Percentiles rank a stretch among this genome's conserved stretches.
These are phyloP conservation scores for Antheraea mylitta DNA, from an alignment of 1,140 invertebrate genomes.

Conservation along the genomic window DNA sequence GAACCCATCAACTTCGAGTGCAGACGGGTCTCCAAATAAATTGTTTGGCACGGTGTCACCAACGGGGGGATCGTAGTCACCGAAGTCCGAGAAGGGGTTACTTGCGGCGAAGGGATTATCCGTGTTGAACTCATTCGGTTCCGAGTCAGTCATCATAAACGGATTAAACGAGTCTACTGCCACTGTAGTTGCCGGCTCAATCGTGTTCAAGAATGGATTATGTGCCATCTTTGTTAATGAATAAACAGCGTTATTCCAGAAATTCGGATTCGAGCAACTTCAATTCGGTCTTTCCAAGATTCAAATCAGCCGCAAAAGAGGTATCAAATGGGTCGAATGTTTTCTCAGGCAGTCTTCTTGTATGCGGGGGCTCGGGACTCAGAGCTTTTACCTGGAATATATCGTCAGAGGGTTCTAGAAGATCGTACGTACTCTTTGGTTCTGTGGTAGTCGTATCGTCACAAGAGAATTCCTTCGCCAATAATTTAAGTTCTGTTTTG, in stretches of 20 bases:
- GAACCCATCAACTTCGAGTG: constrained; percentile 53
- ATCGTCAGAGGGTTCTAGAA: constrained; percentile 80
- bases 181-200: constrained; percentile 76
- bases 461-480: constrained; percentile 84
- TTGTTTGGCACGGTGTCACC: constrained; percentile 70
- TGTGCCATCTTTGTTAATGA: constrained; percentile 79
- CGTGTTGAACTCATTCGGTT: constrained; percentile 46
- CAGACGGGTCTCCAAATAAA: constrained; percentile 64
- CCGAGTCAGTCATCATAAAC: constrained; percentile 82
- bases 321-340: constrained; percentile 90
- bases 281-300: constrained; percentile 88
- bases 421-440: constrained; percentile 53
- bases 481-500: constrained; percentile 86
- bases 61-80: constrained; percentile 72
- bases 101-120: constrained; percentile 82
- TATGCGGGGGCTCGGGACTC: constrained; percentile 80
- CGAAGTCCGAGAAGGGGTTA: constrained; percentile 83
- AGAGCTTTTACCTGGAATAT: constrained; percentile 83
- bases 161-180: constrained; percentile 83
- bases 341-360: constrained; percentile 49
- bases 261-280: constrained; percentile 88
- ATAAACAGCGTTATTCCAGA: constrained; percentile 58
- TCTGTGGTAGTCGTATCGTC: constrained; percentile 54
- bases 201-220: constrained; percentile 89
- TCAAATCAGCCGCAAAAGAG: constrained; percentile 86